Evolutionary conservation across 2,888 invertebrate species (phyloP).

Genomic region (Suillia variegata): DNA sequence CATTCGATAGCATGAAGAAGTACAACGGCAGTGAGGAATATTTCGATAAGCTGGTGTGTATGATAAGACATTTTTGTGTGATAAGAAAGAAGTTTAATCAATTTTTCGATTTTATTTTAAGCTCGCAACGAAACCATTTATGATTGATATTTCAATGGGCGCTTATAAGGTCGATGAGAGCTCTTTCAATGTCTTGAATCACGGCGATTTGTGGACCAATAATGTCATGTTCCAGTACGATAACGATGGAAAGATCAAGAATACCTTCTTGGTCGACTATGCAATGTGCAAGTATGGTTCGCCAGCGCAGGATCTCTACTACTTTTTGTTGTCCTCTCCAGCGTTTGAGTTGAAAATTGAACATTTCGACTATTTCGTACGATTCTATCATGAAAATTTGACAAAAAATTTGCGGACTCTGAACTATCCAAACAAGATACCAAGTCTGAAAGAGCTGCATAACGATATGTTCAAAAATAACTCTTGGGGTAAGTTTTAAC

Average conservation of each 20-base stretch:
- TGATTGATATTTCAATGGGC: constrained; percentile 30
- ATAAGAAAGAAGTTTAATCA: not conserved
- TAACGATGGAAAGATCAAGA: constrained; percentile 36
- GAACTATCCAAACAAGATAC: constrained; percentile 46
- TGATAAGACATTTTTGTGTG: not conserved
- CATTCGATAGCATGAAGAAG: constrained; percentile 27
- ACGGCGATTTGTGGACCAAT: constrained; percentile 50
- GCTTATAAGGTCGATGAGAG: constrained; percentile 25
- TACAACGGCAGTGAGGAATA: constrained; percentile 34
- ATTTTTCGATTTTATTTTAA: not conserved
- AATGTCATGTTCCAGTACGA: constrained; percentile 51
- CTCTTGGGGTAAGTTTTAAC: constrained; percentile 40
- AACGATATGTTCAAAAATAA: constrained; percentile 41
- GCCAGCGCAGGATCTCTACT: constrained; percentile 48
- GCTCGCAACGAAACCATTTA: not conserved
- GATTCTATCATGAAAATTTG: constrained; percentile 50
- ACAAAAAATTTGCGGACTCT: constrained; percentile 41
- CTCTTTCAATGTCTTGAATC: constrained; percentile 46
- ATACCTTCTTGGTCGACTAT: constrained; percentile 48
- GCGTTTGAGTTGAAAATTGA: constrained; percentile 45
- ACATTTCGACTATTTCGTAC: constrained; percentile 52
- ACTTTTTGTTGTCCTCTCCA: constrained; percentile 51
- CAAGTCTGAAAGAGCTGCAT: constrained; percentile 44
- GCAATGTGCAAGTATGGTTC: constrained; percentile 46
- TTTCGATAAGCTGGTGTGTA: constrained; percentile 39